Evolutionary conservation across 2,797 vertebrate species (phyloP), one percentile per base, ranked within the genome.

Genomic region (Iguana delicatissima): DNA sequence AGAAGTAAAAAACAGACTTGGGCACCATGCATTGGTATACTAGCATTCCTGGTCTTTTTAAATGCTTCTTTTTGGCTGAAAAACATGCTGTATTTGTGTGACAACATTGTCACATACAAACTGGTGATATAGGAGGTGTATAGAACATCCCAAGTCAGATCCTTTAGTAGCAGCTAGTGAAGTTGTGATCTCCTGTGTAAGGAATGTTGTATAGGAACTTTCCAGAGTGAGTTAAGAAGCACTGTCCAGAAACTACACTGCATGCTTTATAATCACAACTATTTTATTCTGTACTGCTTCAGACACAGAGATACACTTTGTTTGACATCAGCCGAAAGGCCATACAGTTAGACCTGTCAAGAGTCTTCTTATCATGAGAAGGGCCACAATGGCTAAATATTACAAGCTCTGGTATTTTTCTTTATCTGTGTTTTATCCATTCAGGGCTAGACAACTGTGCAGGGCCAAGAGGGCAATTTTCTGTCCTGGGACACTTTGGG

Each of bases 301-400:
- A 67, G 83, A 69, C 62, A 55, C 14, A 55, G 79, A 80, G 50
- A 29, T 46, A 50, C 29, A 85, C 38, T 64, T 72, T 62, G 89
- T 87, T 94, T 89, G 74, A 90, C 4, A 77, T 89, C 38, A 88
- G 14, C n/a, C 89, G 64, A 69, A 80, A 87, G 80, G 83, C 72
- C 16, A 35, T 57, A 88, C 90, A 52, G 42, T 72, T 85, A 85
- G n/a, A 35, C 42, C 24, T 69, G 46, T 52, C 29, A 69, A 50
- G 83, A 5, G 16, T 29, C 38, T 72, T 50, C 29, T 18, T 85
- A 29, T 12, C 14, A 29, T 67, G 38, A 67, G 38, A 69, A 4
- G 24, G 64, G 16, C 5, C 46, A 72, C 42, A 85, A 10, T 52
- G 20, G 24, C 46, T 22, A 72, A 85, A 72, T 59, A 55, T 52